A percentile compares a stretch with the other conserved stretches of the same genome.
phyloP scores from a whole-genome alignment of 2,113 vertebrate species.

The Gambusia holbrooki region DNA sequence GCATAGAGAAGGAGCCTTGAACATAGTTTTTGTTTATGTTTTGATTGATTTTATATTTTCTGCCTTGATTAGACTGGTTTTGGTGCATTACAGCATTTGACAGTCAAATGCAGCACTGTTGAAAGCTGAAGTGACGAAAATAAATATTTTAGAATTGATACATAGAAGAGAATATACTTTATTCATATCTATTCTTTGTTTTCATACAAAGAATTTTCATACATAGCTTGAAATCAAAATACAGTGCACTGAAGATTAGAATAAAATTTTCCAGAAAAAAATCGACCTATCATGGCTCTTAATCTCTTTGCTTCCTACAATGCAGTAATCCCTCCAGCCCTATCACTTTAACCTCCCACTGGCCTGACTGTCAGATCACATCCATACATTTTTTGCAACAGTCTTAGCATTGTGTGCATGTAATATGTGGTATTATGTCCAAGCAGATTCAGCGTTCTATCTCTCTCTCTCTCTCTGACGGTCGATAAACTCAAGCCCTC shows the following conservation, averaged over 20 bases:
- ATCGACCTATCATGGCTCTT: not conserved
- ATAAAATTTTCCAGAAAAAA: not conserved
- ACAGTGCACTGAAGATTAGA: not conserved
- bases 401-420: conserved; percentile 2
- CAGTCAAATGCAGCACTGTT: conserved; percentile 1
- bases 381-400: conserved; percentile 8
- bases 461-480: not conserved
- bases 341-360: conserved; percentile 44
- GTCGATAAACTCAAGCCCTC: conserved; percentile 53
- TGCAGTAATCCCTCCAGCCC: conserved; percentile 46
- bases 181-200: too few species aligned
- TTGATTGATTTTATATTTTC: conserved; percentile 12
- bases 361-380: conserved; percentile 41
- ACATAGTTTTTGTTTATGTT: conserved; percentile 11
- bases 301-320: conserved; percentile 29
- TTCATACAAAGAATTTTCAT: not conserved
- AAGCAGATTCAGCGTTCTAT: conserved; percentile 41
- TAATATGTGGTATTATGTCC: conserved; percentile 33
- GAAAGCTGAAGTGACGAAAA: not conserved
- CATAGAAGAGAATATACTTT: too few species aligned
- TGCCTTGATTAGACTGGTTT: conserved; percentile 1
- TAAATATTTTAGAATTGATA: not conserved
- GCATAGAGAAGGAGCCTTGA: conserved; percentile 33
- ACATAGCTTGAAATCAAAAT: not conserved
- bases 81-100: conserved; percentile 15